phyloP scores from a whole-genome alignment of 2,113 vertebrate genomes.

The Myrmophylax atrothorax region DNA sequence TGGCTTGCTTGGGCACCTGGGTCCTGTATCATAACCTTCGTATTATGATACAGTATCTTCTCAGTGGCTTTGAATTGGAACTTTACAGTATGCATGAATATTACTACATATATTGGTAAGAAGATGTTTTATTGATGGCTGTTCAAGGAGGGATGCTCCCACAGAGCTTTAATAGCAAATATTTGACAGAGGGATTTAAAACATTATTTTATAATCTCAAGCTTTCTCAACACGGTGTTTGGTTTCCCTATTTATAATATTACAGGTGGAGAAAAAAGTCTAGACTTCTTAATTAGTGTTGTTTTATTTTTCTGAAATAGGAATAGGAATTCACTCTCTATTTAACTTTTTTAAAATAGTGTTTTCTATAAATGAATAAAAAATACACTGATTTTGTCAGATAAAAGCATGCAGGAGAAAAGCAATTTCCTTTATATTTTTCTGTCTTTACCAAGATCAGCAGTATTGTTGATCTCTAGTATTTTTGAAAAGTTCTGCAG shows the following conservation, averaged over 20 bases:
- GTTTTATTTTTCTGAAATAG: not conserved
- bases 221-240: not conserved
- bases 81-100: conserved; percentile 99
- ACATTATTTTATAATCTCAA: not conserved
- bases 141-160: not conserved
- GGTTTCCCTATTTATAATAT: not conserved
- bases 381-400: not conserved
- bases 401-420: not conserved
- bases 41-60: conserved; percentile 98
- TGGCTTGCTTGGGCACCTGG: conserved; percentile 97
- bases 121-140: not conserved
- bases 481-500: not conserved
- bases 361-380: not conserved
- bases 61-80: conserved; percentile 97
- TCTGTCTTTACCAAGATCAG: not conserved
- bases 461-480: not conserved
- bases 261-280: not conserved
- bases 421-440: not conserved
- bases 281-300: not conserved
- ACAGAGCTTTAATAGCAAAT: not conserved
- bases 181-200: not conserved
- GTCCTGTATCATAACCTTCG: conserved; percentile 97
- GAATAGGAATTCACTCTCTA: not conserved
- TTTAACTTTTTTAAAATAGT: not conserved
- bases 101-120: conserved; percentile 99